Conservation (phyloP, 2,888 invertebrate species). For the Galeopsomyia nigrocyanea region DNA sequence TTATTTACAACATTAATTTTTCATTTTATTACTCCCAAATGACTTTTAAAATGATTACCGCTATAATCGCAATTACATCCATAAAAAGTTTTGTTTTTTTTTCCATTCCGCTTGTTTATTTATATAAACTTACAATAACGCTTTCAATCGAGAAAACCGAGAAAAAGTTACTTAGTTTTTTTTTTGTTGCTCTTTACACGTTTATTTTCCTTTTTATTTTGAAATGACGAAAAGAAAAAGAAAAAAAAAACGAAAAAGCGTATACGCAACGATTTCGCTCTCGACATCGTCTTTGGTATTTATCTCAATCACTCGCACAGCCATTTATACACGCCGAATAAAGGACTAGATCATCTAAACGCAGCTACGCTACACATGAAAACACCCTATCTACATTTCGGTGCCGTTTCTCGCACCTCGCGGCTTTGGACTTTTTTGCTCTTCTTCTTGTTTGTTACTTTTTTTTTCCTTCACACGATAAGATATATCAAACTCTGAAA, state of each 20-base stretch:
- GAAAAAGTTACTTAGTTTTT: slow-evolving; percentile 3
- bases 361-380: slow-evolving; percentile 66
- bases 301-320: slow-evolving; percentile 52
- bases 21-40: slow-evolving; percentile 39
- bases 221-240: slow-evolving; percentile 19
- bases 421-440: slow-evolving; percentile 41
- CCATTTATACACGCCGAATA: slow-evolving; percentile 54
- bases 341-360: slow-evolving; percentile 66
- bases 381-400: slow-evolving; percentile 67
- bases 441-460: not conserved
- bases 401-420: slow-evolving; percentile 49
- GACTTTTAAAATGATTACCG: slow-evolving; percentile 47
- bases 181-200: slow-evolving; percentile 31
- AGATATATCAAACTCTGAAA: slow-evolving; percentile 42
- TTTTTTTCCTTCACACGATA: not conserved
- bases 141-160: slow-evolving; percentile 33
- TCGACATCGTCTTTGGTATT: slow-evolving; percentile 22
- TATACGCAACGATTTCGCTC: slow-evolving; percentile 17
- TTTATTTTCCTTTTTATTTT: slow-evolving; percentile 5
- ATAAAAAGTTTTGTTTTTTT: slow-evolving; percentile 47
- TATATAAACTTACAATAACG: slow-evolving; percentile 43
- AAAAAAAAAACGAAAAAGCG: too few relatives aligned
- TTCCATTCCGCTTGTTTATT: slow-evolving; percentile 18
- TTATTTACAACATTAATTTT: slow-evolving; percentile 48
- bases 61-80: slow-evolving; percentile 44